Base-by-base conservation (phyloP, 2,888 invertebrate species). In the Latrodectus elegans region DNA sequence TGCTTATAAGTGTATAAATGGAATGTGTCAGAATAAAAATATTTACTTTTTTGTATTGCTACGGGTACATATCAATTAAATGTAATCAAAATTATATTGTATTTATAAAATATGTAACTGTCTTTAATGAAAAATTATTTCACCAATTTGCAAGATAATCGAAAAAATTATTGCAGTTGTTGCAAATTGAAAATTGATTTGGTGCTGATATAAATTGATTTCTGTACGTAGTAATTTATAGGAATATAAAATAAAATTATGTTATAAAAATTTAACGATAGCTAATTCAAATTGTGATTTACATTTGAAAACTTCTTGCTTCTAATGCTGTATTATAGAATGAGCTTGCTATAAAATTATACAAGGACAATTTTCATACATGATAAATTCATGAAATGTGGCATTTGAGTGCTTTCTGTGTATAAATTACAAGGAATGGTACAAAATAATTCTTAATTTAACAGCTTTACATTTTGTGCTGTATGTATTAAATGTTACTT, bases 111-210 rank as follows among this genome's bases (percentile, higher is more conserved):
- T 22, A 38, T 38, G 38, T 38, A 38, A 38, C 26, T 38, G 17
- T 17, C 51, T 72, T 64, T 72, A 26, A 49, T 22, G 14, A 38
- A 64, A 52, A 22, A 53, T 14, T 68, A 60, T 75, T 60, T 60
- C 68, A 68, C 55, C 53, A 68, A 74, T 78, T 55, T 84, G 84
- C 84, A 78, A 65, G 84, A 84, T 84, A 84, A 84, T 84, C 84
- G 78, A 14, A 51, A n/a, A 15, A 60, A 64, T 64, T 80, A 64
- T 80, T 80, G 65, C 71, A 68, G 64, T 72, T 80, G 72, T 80
- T 80, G 72, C 38, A 71, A 78, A 52, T 55, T 70, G 55, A 17
- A 78, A 60, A 38, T 3, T 38, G 6, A 38, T 38, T n/a, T 60
- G 11, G 14, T 73, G 52, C 22, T 73, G 73, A 55, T 73, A 55